A percentile compares a stretch with the other conserved stretches of the same genome.
Conservation (phyloP, 2,797 vertebrate species). For the Ataeniobius toweri region DNA sequence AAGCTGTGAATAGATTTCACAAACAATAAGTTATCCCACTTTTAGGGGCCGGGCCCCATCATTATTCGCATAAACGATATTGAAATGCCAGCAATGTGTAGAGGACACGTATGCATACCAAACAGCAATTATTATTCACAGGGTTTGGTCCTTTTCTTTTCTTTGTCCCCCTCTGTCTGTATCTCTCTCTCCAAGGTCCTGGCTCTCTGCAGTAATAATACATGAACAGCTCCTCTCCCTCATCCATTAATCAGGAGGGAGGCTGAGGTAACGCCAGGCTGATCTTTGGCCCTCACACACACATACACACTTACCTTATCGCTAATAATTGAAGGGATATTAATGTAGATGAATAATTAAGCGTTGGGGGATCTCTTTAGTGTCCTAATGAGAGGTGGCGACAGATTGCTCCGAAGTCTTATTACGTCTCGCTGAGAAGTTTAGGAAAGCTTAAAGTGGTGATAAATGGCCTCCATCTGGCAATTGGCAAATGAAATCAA, state of each 20-base stretch:
- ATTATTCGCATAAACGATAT: constrained; percentile 17
- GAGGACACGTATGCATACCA: constrained; percentile 62
- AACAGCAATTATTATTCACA: constrained; percentile 66
- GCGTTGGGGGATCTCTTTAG: constrained; percentile 52
- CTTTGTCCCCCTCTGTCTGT: constrained; percentile 29
- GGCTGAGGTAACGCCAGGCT: constrained; percentile 60
- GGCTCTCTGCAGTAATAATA: constrained; percentile 73
- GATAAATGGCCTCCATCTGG: constrained; percentile 47
- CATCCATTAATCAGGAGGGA: constrained; percentile 75
- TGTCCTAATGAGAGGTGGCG: constrained; percentile 70
- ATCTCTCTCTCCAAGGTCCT: constrained; percentile 49
- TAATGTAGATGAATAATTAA: constrained; percentile 81
- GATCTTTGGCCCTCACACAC: constrained; percentile 73
- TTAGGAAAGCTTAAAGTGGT: constrained; percentile 56
- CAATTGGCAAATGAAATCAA: constrained; percentile 53
- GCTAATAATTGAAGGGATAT: constrained; percentile 74
- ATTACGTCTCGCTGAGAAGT: constrained; percentile 63
- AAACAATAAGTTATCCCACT: constrained; percentile 2
- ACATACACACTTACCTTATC: constrained; percentile 48
- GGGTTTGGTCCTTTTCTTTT: constrained; percentile 22
- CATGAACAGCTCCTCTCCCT: constrained; percentile 73
- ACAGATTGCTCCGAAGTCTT: constrained; percentile 60
- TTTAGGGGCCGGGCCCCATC: neutral
- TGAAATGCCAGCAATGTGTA: constrained; percentile 55
- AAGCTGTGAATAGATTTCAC: neutral